Evolutionary conservation across 2,888 invertebrate species (phyloP).

Genomic region (Leptopilina syphax): DNA sequence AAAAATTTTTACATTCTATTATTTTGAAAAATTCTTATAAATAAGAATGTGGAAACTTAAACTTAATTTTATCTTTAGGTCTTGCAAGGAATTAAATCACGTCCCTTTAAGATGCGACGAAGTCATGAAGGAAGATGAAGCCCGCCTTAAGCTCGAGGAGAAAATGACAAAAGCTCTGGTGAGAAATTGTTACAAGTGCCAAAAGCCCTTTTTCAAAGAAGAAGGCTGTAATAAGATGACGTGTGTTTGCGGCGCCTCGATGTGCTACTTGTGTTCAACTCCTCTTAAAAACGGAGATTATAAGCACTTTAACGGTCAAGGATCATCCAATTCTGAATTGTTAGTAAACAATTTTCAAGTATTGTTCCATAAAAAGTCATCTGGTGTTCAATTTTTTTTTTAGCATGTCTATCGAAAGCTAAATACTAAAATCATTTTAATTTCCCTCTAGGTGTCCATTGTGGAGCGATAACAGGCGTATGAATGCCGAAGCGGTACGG

Average conservation of each 20-base stretch:
- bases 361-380: not conserved
- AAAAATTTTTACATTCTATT: too few species aligned
- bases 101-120: slow-evolving; percentile 76
- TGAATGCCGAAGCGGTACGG: slow-evolving; percentile 75
- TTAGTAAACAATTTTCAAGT: slow-evolving; percentile 56
- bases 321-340: slow-evolving; percentile 70
- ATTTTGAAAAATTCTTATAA: too few species aligned
- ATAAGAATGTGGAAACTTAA: too few species aligned
- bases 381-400: too few species aligned
- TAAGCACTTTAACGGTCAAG: slow-evolving; percentile 78
- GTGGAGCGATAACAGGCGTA: slow-evolving; percentile 72
- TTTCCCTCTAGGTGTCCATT: slow-evolving; percentile 74
- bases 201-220: slow-evolving; percentile 78
- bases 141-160: slow-evolving; percentile 66
- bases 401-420: too few species aligned
- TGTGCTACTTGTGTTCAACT: slow-evolving; percentile 79
- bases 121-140: slow-evolving; percentile 66
- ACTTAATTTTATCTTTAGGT: slow-evolving; percentile 54
- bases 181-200: slow-evolving; percentile 77
- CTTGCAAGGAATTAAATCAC: slow-evolving; percentile 77
- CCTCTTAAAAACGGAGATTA: slow-evolving; percentile 77
- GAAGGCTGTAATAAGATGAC: slow-evolving; percentile 81
- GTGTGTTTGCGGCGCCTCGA: slow-evolving; percentile 79
- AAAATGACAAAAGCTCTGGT: slow-evolving; percentile 69
- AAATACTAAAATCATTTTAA: slow-evolving; percentile 5